Base-by-base conservation (phyloP, 2,888 invertebrate genomes). In the Acleris literana region DNA sequence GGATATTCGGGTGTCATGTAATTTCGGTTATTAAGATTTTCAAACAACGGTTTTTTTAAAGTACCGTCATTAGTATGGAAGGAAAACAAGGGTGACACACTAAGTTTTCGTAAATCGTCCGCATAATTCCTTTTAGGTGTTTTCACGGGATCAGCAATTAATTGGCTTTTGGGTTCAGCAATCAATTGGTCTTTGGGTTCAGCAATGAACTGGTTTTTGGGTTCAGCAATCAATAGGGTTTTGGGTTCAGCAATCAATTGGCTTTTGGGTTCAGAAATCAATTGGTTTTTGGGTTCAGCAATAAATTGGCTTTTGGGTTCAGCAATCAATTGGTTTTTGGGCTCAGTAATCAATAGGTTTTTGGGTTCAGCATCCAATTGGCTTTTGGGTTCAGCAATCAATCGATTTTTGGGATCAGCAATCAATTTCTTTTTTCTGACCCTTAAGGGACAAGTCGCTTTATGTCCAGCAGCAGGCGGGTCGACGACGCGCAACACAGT, bases 81-180 rank as follows among this genome's bases (percentile, higher is more conserved):
- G 11, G 84, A 84, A 70, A 80, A 84, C 68, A 87, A 77, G 13
- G 87, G 84, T 13, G 84, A 78, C 46, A 84, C 44, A 59, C 79
- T 82, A 43, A 86, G 72, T 68, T 73, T 82, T 22, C 71, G 73
- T 64, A 68, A 75, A 1, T 70, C 67, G n/a, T 74, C 71, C 17
- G 67, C 64, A 69, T 53, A 66, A 44, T 53, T 71, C 25, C 55
- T 54, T 22, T 20, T 55, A 22, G 55, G 63, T 56, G 44, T 56
- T 18, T 52, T 39, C 13, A 29, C 29, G 5, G 17, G 25, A 17
- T 55, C 33, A 25, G 25, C 1, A 25, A 25, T 25, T 1, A 25
- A 25, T 25, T 25, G 25, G 25, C 7, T 25, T 25, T 25, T 25
- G 25, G 22, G 22, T 22, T 22, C 3, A 4, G 4, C 22, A 22